These are phyloP conservation scores for Monopis laevigella DNA, from an alignment of 2,888 invertebrate genomes.

Conservation along the genomic window DNA sequence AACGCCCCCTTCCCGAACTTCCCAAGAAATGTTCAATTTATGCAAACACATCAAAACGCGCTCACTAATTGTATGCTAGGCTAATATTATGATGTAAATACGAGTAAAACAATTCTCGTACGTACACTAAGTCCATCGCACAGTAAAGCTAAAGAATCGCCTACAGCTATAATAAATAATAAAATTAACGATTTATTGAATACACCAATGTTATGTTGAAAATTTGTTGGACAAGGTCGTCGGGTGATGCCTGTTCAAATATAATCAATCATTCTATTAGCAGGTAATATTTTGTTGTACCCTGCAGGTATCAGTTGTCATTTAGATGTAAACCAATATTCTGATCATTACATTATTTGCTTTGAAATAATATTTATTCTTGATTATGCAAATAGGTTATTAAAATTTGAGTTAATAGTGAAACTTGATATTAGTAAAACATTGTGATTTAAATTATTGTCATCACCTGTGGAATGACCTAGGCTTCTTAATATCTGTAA, in stretches of 20 bases:
- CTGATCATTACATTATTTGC: too few species aligned
- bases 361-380: too few species aligned
- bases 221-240: slow-evolving; percentile 3
- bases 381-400: too few species aligned
- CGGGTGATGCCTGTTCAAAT: neutral
- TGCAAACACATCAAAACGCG: slow-evolving; percentile 15
- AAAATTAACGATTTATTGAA: slow-evolving; percentile 10
- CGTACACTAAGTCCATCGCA: neutral
- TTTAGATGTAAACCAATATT: too few species aligned
- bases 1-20: slow-evolving; percentile 4
- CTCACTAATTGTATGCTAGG: slow-evolving; percentile 13
- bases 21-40: slow-evolving; percentile 13
- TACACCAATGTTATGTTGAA: slow-evolving; percentile 1
- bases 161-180: slow-evolving; percentile 4
- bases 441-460: too few species aligned
- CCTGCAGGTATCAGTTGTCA: too few species aligned
- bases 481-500: too few species aligned
- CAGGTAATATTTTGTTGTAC: too few species aligned
- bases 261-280: slow-evolving; percentile 6
- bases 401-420: too few species aligned
- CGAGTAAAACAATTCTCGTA: neutral
- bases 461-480: too few species aligned
- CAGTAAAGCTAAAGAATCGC: slow-evolving; percentile 2
- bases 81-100: slow-evolving; percentile 12
- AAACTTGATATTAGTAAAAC: too few species aligned